These are phyloP conservation scores for Antidorcas marsupialis DNA, from an alignment of 2,113 vertebrate species.

Conservation along the genomic window DNA sequence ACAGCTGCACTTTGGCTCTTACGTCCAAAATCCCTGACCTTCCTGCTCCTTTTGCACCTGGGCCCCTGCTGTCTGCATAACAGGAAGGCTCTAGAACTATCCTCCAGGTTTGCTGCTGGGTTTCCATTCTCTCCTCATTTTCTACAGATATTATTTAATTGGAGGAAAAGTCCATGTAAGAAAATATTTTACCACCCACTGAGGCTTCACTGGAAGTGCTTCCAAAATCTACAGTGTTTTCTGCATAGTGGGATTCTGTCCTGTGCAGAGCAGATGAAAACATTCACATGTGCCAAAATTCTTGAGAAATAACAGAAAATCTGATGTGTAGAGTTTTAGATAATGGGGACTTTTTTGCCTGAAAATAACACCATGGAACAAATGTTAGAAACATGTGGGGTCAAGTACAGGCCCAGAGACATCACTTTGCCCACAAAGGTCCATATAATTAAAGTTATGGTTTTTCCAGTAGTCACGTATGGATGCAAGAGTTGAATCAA, in stretches of 20 bases:
- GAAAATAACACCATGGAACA: background rate
- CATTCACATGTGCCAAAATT: background rate
- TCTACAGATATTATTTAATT: conserved; percentile 21
- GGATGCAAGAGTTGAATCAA: background rate
- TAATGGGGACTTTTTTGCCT: background rate
- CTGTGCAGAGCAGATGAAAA: background rate
- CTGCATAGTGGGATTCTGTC: background rate
- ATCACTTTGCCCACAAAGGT: background rate
- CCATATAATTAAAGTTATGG: background rate
- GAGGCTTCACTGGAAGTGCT: background rate
- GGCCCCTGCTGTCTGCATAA: background rate
- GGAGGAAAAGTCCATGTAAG: background rate
- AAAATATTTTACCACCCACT: background rate
- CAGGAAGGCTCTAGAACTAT: background rate
- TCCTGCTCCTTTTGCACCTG: background rate
- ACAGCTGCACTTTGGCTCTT: background rate
- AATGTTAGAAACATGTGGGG: background rate
- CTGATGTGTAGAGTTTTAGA: background rate
- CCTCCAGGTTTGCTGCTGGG: background rate
- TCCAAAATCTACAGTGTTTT: conserved; percentile 4
- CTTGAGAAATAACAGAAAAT: background rate
- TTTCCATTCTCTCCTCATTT: background rate
- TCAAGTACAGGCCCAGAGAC: background rate
- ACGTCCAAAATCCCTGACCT: background rate
- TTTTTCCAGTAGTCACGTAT: background rate